Base-by-base conservation (phyloP, 2,797 vertebrate genomes). In the Poeciliopsis gracilis region DNA sequence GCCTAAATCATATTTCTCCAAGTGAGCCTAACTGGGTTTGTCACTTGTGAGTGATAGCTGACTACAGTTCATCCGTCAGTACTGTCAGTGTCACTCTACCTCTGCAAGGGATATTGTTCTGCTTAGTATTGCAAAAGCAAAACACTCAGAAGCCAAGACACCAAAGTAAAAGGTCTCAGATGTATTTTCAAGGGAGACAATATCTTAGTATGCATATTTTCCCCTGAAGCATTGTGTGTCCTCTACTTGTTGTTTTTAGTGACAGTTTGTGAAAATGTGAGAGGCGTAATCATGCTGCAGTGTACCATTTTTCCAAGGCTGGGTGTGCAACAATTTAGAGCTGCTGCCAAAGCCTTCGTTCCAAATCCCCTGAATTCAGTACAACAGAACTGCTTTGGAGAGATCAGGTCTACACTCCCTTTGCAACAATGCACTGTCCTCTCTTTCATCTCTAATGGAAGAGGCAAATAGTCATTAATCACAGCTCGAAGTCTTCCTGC, bases 161-260 rank as follows among this genome's bases (percentile, higher is more conserved):
- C 84, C 86, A 88, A 89, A 87, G 89, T 85, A 81, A 86, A 87
- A 86, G 84, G 87, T 93, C 89, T 91, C 86, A 84, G 25, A 88
- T 88, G 89, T 87, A 83, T 91, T 92, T 93, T 93, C 90, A 92
- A 92, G 90, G 87, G 87, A 91, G 90, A 92, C 94, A 93, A 92
- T 94, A 93, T 95, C 92, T 90, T 84, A 87, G 87, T 87, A 86
- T 89, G 91, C 93, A 94, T 92, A 92, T 95, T 91, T 91, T 80
- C 67, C 91, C 94, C 93, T 72, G 73, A 87, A 93, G 92, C 92
- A 80, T 87, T 76, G 79, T 88, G 88, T 92, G 93, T 92, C 92
- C 92, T 93, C 88, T 88, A 85, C 87, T 90, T 91, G 82, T 91
- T 93, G 89, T 93, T 95, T 77, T 94, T 85, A 81, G 82, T 94